phyloP scores from a whole-genome alignment of 2,113 vertebrate genomes.

The Puffinus mauretanicus region DNA sequence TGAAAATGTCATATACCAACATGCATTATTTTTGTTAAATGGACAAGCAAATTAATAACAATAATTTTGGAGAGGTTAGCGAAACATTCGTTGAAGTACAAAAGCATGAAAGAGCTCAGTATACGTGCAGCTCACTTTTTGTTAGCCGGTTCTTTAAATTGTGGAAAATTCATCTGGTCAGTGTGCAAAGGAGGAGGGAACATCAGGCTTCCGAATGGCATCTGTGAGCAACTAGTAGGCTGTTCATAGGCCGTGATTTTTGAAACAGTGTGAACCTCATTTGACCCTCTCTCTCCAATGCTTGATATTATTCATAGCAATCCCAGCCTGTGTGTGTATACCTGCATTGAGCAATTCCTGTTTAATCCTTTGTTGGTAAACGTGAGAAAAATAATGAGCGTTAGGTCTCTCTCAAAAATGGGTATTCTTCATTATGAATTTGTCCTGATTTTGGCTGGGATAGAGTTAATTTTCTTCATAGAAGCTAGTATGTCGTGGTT shows the following conservation, averaged over 20 bases:
- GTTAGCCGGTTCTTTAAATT: neutral
- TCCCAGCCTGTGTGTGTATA: neutral
- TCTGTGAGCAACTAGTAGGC: neutral
- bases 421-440: neutral
- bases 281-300: neutral
- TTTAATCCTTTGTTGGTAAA: neutral
- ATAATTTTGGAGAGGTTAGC: neutral
- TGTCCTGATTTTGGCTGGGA: no score
- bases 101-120: neutral
- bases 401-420: neutral
- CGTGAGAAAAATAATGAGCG: neutral
- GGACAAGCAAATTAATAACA: neutral
- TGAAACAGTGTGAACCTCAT: neutral
- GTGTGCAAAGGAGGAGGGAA: neutral
- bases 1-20: neutral
- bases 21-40: neutral
- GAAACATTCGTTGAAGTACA: neutral
- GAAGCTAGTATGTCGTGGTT: no score
- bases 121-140: neutral
- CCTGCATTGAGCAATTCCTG: neutral
- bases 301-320: neutral
- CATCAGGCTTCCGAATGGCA: rapidly evolving
- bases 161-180: neutral
- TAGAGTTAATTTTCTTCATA: no score
- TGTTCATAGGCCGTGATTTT: neutral